Evolutionary conservation across 2,113 vertebrate genomes (phyloP).

Genomic region (Gorsachius goisagi): DNA sequence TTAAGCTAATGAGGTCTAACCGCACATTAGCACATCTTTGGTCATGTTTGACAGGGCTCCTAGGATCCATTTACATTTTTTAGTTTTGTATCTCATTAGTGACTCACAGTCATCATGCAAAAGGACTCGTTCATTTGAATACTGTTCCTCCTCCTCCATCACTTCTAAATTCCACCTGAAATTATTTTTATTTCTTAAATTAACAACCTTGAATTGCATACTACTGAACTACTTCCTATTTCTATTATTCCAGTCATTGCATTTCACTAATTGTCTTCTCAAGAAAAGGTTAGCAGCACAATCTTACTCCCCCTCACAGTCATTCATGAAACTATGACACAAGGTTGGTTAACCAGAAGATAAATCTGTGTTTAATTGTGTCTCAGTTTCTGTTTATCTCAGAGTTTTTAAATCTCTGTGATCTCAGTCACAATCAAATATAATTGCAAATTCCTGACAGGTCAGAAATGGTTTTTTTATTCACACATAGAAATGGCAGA

Average conservation of each 20-base stretch:
- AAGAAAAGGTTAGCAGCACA: neutral
- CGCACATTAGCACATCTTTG: neutral
- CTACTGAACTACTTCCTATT: neutral
- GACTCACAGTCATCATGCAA: neutral
- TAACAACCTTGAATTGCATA: neutral
- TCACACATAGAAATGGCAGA: neutral
- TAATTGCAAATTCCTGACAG: neutral
- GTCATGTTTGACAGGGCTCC: neutral
- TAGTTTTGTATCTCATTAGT: neutral
- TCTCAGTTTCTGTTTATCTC: neutral
- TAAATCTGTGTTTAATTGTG: neutral
- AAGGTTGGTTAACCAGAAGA: neutral
- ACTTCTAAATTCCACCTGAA: neutral
- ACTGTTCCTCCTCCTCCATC: neutral
- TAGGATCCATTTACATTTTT: neutral
- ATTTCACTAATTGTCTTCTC: neutral
- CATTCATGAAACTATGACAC: neutral
- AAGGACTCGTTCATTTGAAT: neutral
- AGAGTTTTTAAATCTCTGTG: neutral
- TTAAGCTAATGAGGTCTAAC: neutral
- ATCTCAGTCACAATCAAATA: neutral
- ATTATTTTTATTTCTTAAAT: neutral
- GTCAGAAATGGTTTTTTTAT: neutral
- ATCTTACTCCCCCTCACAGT: neutral
- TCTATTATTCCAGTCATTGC: neutral